Evolutionary conservation across 2,888 invertebrate genomes (phyloP), one percentile per base, ranked within the genome.

Genomic region (Thymelicus sylvestris): DNA sequence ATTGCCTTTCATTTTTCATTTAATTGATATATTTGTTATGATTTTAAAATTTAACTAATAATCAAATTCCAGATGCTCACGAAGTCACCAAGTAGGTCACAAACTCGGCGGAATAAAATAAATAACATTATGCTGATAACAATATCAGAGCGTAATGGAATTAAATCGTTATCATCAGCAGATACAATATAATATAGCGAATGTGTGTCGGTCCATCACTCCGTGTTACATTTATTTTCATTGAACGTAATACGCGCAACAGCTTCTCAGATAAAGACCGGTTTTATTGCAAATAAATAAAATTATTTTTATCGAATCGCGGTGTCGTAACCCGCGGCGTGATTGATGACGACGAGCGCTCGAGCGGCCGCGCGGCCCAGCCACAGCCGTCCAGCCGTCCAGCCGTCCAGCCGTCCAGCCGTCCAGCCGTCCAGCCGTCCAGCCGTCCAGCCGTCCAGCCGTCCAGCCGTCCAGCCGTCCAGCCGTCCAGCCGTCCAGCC

Each of bases 121-220:
- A 50, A 50, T 15, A 50, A 50, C 15, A 15, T 15, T 50, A 15
- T 15, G 15, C 48, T 48, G 48, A 48, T 48, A 48, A 15, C 15
- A 15, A 50, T 50, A 50, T 50, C 50, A 50, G 47, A 47, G 7
- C 15, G 15, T 50, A 50, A 50, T 50, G 50, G 50, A 50, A 50
- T 50, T 50, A 50, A 50, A 50, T 50, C 50, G 50, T 50, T 50
- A 50, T 50, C 50, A 15, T n/a, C 15, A 10, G 47, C 47, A 47
- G 6, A 50, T 15, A 50, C 41, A 10, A 6, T 8, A 41, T 41
- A 41, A 10, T 41, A 31, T 31, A 31, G 31, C 31, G 3, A 31
- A 41, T 41, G 41, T 41, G 12, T 13, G 50, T 50, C 50, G 0
- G 50, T 50, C 50, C 50, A 15, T 50, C n/a, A 7, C 50, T 15